Evolutionary conservation across 2,113 vertebrate genomes (phyloP), one percentile per base, ranked within the genome.

Genomic region (Trochalopteron elliotii): DNA sequence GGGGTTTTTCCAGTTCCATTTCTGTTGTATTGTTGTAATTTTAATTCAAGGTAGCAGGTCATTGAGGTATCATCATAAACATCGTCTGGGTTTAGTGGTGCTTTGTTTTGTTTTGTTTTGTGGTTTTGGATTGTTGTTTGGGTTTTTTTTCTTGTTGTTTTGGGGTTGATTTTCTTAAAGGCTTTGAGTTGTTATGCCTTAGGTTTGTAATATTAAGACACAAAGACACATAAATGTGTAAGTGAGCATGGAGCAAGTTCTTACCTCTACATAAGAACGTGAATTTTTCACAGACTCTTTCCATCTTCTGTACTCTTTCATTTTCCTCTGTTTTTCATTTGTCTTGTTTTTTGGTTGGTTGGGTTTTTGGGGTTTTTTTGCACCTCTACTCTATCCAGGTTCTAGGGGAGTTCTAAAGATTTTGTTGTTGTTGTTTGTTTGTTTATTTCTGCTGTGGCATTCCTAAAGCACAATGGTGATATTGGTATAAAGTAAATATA

Each of bases 341-440:
- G 8, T 9, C 6, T 50, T 27, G 15, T 3, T 9, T 37, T 63
- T 57, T 6, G 20, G 6, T 52, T 69, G 37, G 8, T 47, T 16
- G 31, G 2, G 22, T 10, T 35, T 25, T 37, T 7, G 6, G 20
- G 47, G 2, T 4, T 23, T 37, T 12, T 44, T 68, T n/a, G 15
- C 10, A 71, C 11, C 1, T 39, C 16, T 30, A 1, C 7, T 37
- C 21, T 17, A 0, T 50, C 24, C 18, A 28, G 20, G 5, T 50
- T 83, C 12, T 31, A 15, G 11, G 8, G 11, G 30, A 8, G 1
- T 4, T 40, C 60, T 24, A 23, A 60, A n/a, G 7, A 5, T 33
- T 39, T 39, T 44, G 50, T 21, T 68, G 50, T 21, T 68, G 3
- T 39, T 3, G 20, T 37, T 25, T 69, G 7, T 61, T 67, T 71